Percentiles rank a stretch among this genome's conserved stretches.
phyloP scores from a whole-genome alignment of 2,113 vertebrate genomes.

The Oostethus manadensis region DNA sequence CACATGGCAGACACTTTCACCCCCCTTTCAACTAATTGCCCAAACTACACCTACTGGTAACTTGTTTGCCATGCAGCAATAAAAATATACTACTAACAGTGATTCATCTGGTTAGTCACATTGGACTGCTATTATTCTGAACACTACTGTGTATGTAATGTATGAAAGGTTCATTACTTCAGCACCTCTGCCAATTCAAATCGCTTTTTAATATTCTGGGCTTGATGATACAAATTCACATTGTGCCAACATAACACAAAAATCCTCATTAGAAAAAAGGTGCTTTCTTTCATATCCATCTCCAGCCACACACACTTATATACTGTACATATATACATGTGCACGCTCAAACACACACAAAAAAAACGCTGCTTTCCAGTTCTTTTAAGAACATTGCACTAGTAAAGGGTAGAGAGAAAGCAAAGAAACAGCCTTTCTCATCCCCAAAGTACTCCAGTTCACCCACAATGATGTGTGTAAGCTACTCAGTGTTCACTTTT shows the following conservation, averaged over 20 bases:
- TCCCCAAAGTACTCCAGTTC: conserved; percentile 53
- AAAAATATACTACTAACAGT: too few relatives aligned
- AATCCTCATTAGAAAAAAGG: conserved; percentile 53
- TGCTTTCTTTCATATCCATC: conserved; percentile 39
- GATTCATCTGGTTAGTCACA: too few relatives aligned
- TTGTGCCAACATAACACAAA: conserved; percentile 31
- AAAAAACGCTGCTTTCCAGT: conserved; percentile 57
- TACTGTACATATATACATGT: conserved; percentile 15
- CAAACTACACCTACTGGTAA: too few relatives aligned
- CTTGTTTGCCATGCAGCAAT: too few relatives aligned
- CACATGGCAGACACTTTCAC: too few relatives aligned
- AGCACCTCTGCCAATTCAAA: conserved; percentile 14
- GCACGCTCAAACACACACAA: conserved; percentile 18
- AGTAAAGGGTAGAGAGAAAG: conserved; percentile 45
- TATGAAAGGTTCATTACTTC: background rate
- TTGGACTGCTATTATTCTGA: too few relatives aligned
- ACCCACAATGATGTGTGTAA: conserved; percentile 35
- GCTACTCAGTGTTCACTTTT: too few relatives aligned
- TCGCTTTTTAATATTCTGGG: background rate
- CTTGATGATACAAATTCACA: conserved; percentile 49
- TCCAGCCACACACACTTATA: conserved; percentile 10
- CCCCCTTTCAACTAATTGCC: too few relatives aligned
- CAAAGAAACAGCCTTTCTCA: conserved; percentile 38
- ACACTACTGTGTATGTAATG: too few relatives aligned
- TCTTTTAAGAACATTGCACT: conserved; percentile 59